These are phyloP conservation scores for Magallana nippona DNA, from an alignment of 2,888 invertebrate genomes.

Conservation along the genomic window DNA sequence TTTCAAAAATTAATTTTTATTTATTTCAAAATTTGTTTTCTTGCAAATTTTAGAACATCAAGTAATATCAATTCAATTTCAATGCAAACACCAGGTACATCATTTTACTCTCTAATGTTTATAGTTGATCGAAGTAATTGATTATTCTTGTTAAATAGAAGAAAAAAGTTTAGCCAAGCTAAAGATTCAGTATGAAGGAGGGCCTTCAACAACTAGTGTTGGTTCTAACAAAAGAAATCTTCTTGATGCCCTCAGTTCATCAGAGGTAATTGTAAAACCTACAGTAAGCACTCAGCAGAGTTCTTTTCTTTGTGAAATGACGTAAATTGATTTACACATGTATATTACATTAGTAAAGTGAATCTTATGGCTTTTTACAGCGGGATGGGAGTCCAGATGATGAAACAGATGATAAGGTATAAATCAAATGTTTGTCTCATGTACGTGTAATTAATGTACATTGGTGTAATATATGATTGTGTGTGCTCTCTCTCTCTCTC, in stretches of 20 bases:
- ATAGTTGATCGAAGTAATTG: not conserved
- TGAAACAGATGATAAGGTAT: slow-evolving; percentile 8
- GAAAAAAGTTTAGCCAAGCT: slow-evolving; percentile 43
- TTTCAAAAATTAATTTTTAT: no score
- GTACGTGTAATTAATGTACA: no score
- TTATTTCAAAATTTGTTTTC: no score
- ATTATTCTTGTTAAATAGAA: slow-evolving; percentile 24
- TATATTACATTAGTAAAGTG: no score
- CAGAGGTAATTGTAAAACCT: slow-evolving; percentile 40
- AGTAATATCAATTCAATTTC: no score
- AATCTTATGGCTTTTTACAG: not conserved
- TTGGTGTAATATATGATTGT: no score
- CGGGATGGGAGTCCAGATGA: not conserved
- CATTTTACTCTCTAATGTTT: no score
- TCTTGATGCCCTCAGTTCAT: slow-evolving; percentile 54
- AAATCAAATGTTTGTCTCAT: not conserved
- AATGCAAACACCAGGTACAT: no score
- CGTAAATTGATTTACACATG: no score
- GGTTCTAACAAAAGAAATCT: slow-evolving; percentile 51
- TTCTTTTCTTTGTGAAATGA: no score
- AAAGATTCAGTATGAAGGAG: slow-evolving; percentile 48
- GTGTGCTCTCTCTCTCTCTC: no score
- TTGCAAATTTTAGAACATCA: no score
- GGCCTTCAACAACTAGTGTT: not conserved
- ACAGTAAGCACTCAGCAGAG: not conserved